Evolutionary conservation across 2,888 invertebrate species (phyloP), one percentile per base, ranked within the genome.

Genomic region (Mamestra brassicae): DNA sequence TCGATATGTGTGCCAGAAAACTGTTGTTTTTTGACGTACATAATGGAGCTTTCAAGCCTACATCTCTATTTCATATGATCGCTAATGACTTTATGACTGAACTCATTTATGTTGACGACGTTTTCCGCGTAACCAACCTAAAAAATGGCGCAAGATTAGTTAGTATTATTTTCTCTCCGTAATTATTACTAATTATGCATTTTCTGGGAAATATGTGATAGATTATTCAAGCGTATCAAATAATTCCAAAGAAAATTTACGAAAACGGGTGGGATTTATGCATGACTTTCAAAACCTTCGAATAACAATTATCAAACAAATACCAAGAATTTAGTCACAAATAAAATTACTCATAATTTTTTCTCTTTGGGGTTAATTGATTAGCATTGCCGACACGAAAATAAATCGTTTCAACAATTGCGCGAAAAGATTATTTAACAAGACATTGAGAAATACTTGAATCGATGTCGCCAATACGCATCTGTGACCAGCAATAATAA

Each of bases 401-500:
- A 67, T 4, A 10, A 4, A 13, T 68, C 63, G 71, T 57, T 69
- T 26, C 50, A 66, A 67, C 60, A 61, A 71, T 78, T 76, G 65
- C 61, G 45, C 13, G 62, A 60, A 84, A 76, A 71, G 15, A 70
- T 75, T 58, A 67, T 76, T 81, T 47, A 62, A 71, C 64, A 34
- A 68, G 50, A 26, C 66, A 65, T 85, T 86, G 73, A 36, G 86
- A 61, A 84, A 84, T 26, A 69, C 45, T 38, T 58, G 67, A 74
- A 54, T 58, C 74, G 81, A 86, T 85, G 85, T 85, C 85, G 70
- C 74, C 82, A 81, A 80, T 82, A 85, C 80, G 64, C 85, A 85
- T 85, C 80, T 85, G 68, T 79, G 77, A 67, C 76, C 61, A 74
- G 54, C 54, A 76, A 86, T 78, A 83, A 83, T 86, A 76, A 77